Base-by-base conservation (phyloP, 2,113 vertebrate genomes). In the Gambusia holbrooki region DNA sequence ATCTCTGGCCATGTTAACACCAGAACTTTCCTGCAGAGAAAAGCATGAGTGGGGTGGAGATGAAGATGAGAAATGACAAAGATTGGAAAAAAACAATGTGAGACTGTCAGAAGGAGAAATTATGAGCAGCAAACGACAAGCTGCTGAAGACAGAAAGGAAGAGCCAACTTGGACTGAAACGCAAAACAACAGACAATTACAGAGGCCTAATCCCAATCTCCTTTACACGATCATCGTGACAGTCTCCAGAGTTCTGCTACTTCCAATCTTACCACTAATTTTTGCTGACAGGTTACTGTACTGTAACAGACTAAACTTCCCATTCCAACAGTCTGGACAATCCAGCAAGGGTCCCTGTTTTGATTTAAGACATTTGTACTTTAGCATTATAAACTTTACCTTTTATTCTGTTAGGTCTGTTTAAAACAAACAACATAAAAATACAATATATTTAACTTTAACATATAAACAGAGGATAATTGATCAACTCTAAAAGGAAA, bases 251-350 rank as follows among this genome's bases (percentile, higher is more conserved):
- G 79, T 72, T 81, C 76, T n/a, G 75, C 76, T 85, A 77, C 83
- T 62, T 87, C 87, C 90, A 90, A 90, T 87, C 69, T 89, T 88
- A 77, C 68, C 37, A 63, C 77, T 87, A 88, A 92, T 85, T 87
- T 89, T 45, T 69, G 66, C 82, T 89, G 90, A 88, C 87, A 84
- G 79, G 81, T 37, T 28, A 73, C 83, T 58, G 65, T 78, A 71
- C 73, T 78, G 76, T 85, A 87, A 85, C 80, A 93, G 84, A 89
- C 88, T 89, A 90, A 90, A 93, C 90, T 90, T 91, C 89, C 89
- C 84, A 84, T 74, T 87, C 82, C 76, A 76, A 80, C 74, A 64
- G 74, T 82, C 76, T 88, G 84, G 74, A 82, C 74, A 72, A 60
- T 68, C 72, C 69, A 63, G 51, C 60, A 6, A 29, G 73, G 42